phyloP scores from a whole-genome alignment of 2,113 vertebrate genomes.

The Campylorhamphus procurvoides region DNA sequence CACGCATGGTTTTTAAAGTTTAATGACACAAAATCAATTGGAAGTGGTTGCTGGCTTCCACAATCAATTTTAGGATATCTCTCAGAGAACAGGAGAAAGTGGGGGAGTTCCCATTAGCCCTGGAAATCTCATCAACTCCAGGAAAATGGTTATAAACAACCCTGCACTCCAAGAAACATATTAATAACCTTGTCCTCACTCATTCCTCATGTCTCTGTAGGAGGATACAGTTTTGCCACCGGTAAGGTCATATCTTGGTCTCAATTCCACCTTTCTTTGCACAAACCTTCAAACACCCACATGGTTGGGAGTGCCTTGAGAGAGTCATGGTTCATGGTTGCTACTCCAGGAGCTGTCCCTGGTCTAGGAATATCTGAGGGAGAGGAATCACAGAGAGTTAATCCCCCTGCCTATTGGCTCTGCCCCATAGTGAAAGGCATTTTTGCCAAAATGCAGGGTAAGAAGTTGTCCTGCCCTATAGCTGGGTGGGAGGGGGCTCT shows the following conservation, averaged over 20 bases:
- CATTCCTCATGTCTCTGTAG: neutral
- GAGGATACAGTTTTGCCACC: neutral
- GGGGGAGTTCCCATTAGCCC: constrained; percentile 44
- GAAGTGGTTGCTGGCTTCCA: constrained; percentile 1
- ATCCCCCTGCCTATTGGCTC: neutral
- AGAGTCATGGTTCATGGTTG: rapidly evolving
- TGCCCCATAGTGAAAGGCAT: neutral
- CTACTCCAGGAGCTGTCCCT: neutral
- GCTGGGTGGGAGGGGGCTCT: neutral
- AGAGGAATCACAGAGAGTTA: neutral
- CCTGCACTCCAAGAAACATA: neutral
- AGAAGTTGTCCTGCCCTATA: neutral
- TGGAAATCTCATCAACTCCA: constrained; percentile 1
- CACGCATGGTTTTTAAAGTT: neutral
- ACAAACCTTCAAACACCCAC: neutral
- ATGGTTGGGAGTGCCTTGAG: neutral
- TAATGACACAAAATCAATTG: constrained; percentile 44
- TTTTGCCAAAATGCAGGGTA: neutral
- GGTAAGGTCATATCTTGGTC: neutral
- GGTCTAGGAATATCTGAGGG: neutral
- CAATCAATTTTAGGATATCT: constrained; percentile 25
- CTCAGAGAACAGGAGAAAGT: neutral
- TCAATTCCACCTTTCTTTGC: neutral
- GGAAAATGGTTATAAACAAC: constrained; percentile 32
- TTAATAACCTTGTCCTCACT: constrained; percentile 17